Evolutionary conservation across 2,888 invertebrate species (phyloP).

Genomic region (Acleris cristana): DNA sequence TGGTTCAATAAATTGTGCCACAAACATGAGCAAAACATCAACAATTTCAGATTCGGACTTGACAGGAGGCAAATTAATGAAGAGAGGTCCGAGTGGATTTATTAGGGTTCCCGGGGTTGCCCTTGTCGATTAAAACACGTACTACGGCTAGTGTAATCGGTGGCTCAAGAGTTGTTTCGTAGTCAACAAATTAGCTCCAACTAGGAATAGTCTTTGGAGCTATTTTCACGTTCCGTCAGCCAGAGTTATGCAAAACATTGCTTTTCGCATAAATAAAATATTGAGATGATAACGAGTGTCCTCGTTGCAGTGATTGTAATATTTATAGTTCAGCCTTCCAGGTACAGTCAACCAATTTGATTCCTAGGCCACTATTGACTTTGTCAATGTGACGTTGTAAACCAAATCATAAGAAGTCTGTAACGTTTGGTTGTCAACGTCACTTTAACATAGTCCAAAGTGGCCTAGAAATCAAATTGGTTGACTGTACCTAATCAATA

Average conservation of each 20-base stretch:
- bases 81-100: conserved; percentile 72
- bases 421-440: no score
- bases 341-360: no score
- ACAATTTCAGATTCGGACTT: conserved; percentile 75
- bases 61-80: conserved; percentile 76
- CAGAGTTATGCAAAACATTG: background rate
- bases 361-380: no score
- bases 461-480: no score
- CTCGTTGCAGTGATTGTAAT: background rate
- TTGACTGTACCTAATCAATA: no score
- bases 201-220: background rate
- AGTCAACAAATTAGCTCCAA: conserved; percentile 22
- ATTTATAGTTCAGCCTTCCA: background rate
- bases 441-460: no score
- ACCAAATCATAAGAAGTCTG: no score
- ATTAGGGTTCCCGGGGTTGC: conserved; percentile 62
- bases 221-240: background rate
- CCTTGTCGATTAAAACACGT: conserved; percentile 54
- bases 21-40: conserved; percentile 77
- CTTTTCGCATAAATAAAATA: background rate
- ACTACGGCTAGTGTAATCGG: conserved; percentile 44
- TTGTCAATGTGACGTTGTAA: no score
- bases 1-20: conserved; percentile 69
- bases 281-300: background rate
- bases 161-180: conserved; percentile 13